Evolutionary conservation across 2,797 vertebrate genomes (phyloP).

Genomic region (Microctenopoma steveboyesi): DNA sequence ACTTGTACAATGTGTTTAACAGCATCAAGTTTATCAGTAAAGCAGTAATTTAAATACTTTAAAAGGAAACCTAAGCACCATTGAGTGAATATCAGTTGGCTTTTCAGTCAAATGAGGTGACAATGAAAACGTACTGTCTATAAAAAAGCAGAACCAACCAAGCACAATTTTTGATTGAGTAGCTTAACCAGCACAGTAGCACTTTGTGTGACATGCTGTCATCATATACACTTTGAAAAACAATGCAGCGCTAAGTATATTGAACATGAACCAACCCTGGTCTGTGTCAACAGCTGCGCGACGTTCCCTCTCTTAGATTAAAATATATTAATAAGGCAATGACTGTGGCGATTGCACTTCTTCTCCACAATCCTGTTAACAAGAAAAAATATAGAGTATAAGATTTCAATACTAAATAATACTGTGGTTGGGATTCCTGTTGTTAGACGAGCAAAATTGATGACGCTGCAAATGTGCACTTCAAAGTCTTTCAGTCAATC

Average conservation of each 20-base stretch:
- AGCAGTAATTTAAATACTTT: not conserved
- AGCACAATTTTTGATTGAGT: too few species aligned
- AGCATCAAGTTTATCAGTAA: too few species aligned
- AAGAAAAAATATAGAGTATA: not conserved
- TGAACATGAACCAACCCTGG: not conserved
- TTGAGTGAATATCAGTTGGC: not conserved
- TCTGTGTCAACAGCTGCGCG: constrained; percentile 4
- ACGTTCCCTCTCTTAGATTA: constrained; percentile 5
- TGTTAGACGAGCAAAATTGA: too few species aligned
- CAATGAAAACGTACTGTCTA: not conserved
- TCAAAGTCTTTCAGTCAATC: too few species aligned
- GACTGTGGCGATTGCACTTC: constrained; percentile 12
- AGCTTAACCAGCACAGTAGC: not conserved
- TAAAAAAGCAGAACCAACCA: not conserved
- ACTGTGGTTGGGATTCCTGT: too few species aligned
- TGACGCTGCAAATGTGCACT: too few species aligned
- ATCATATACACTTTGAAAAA: not conserved
- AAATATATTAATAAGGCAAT: not conserved
- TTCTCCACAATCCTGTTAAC: not conserved
- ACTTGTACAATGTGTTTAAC: too few species aligned
- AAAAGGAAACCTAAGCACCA: not conserved
- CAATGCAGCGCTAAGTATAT: not conserved
- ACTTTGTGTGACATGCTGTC: not conserved
- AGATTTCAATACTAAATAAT: too few species aligned
- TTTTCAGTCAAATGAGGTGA: constrained; percentile 3